phyloP scores from a whole-genome alignment of 2,797 vertebrate species.

The Periparus ater region DNA sequence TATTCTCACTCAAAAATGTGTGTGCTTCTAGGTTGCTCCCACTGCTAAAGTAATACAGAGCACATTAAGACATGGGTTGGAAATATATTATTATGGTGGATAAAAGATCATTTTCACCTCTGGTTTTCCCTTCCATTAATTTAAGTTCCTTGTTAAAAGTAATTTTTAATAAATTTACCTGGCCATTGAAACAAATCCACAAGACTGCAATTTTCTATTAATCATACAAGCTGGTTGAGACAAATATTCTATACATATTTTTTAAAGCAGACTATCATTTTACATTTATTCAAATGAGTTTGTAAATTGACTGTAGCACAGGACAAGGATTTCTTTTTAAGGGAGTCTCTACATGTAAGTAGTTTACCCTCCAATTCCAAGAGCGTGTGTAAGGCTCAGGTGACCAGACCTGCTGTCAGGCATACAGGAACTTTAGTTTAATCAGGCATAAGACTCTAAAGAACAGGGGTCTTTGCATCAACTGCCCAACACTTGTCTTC shows the following conservation, averaged over 20 bases:
- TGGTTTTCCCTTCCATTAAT: not conserved
- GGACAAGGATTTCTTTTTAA: constrained; percentile 40
- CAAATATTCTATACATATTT: constrained; percentile 32
- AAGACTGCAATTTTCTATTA: constrained; percentile 10
- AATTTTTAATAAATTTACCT: not conserved
- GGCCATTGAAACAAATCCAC: not conserved
- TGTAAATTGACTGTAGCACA: constrained; percentile 8
- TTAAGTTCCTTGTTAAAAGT: not conserved
- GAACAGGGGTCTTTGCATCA: not conserved
- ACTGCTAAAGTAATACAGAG: not conserved
- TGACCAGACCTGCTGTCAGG: not conserved
- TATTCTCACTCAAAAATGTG: not conserved
- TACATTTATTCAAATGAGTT: constrained; percentile 56
- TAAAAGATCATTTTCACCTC: not conserved
- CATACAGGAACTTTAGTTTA: not conserved
- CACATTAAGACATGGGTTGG: not conserved
- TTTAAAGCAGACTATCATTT: constrained; percentile 47
- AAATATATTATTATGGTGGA: not conserved
- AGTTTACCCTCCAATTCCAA: constrained; percentile 20
- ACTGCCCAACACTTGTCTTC: not conserved
- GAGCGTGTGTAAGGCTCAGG: not conserved
- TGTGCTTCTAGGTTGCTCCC: not conserved
- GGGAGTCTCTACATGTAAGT: not conserved
- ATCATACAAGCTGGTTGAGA: not conserved
- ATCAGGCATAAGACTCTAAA: not conserved